These are phyloP conservation scores for Bombus difficillimus DNA, from an alignment of 1,140 invertebrate species.

Conservation along the genomic window DNA sequence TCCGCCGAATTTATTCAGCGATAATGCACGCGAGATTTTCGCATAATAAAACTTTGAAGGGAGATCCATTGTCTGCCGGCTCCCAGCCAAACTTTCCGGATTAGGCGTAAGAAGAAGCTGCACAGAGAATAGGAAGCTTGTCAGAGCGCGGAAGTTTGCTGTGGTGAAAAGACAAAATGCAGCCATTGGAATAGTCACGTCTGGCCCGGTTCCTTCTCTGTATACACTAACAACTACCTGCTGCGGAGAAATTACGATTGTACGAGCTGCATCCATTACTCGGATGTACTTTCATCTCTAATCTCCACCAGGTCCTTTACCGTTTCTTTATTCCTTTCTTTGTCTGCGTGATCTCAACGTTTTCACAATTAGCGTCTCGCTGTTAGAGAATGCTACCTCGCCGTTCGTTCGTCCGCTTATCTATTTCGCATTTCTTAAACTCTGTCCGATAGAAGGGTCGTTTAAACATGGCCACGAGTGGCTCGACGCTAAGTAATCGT, in stretches of 20 bases:
- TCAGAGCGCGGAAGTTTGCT: slow-evolving; percentile 17
- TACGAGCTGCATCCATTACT: slow-evolving; percentile 39
- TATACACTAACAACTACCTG: slow-evolving; percentile 8
- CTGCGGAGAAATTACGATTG: slow-evolving; percentile 28
- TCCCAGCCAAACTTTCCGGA: slow-evolving; percentile 21
- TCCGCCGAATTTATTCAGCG: slow-evolving; percentile 15
- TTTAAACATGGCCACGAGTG: background rate
- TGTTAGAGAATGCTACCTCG: background rate
- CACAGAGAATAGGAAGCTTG: slow-evolving; percentile 42
- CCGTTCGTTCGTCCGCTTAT: background rate
- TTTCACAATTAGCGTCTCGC: background rate
- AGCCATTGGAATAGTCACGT: slow-evolving; percentile 29
- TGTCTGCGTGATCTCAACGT: background rate
- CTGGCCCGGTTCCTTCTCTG: slow-evolving; percentile 20
- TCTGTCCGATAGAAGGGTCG: background rate
- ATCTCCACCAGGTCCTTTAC: slow-evolving; percentile 28
- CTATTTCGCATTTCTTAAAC: too few relatives aligned
- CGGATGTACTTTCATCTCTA: slow-evolving; percentile 47
- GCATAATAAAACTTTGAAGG: slow-evolving; percentile 42
- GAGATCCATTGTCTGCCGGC: slow-evolving; percentile 9
- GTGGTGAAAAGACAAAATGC: slow-evolving; percentile 43
- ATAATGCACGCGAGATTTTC: slow-evolving; percentile 31
- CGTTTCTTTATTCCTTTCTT: slow-evolving; percentile 8
- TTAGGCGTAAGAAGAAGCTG: slow-evolving; percentile 27
- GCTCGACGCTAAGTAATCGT: background rate